A percentile compares a stretch with the other conserved stretches of the same genome.
These are phyloP conservation scores for Knipowitschia caucasica DNA, from an alignment of 2,797 vertebrate species.

Conservation along the genomic window DNA sequence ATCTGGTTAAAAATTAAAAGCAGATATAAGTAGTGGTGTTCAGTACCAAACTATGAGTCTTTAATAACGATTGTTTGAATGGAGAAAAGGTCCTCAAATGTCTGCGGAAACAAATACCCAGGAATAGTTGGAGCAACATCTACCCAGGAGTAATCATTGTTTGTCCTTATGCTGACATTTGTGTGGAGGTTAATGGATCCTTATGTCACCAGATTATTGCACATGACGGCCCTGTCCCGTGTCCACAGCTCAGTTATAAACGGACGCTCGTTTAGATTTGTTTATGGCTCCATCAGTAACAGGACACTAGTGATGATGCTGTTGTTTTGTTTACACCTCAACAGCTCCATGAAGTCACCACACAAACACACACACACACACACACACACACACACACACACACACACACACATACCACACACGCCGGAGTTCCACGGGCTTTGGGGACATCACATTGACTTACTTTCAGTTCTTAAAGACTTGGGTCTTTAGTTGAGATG, in stretches of 20 bases:
- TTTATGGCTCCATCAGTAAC: conserved; percentile 1
- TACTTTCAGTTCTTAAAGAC: no score
- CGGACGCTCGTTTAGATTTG: neutral
- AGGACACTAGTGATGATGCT: neutral
- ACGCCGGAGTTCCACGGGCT: neutral
- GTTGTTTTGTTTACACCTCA: conserved; percentile 2
- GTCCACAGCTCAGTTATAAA: neutral
- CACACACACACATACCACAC: neutral
- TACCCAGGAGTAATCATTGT: no score
- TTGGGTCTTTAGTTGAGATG: no score
- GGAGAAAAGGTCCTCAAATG: no score
- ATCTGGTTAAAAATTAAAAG: no score
- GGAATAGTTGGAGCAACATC: no score
- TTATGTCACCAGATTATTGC: neutral
- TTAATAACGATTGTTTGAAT: no score
- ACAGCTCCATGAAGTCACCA: neutral
- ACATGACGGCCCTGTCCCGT: neutral
- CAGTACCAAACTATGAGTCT: no score
- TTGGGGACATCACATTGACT: neutral
- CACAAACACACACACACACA: neutral
- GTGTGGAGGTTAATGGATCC: neutral
- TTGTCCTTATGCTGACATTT: neutral
- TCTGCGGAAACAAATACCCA: no score
- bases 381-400: neutral
- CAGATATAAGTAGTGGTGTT: no score